Evolutionary conservation across 2,797 vertebrate genomes (phyloP).

Genomic region (Mormyrus hasselquistii): DNA sequence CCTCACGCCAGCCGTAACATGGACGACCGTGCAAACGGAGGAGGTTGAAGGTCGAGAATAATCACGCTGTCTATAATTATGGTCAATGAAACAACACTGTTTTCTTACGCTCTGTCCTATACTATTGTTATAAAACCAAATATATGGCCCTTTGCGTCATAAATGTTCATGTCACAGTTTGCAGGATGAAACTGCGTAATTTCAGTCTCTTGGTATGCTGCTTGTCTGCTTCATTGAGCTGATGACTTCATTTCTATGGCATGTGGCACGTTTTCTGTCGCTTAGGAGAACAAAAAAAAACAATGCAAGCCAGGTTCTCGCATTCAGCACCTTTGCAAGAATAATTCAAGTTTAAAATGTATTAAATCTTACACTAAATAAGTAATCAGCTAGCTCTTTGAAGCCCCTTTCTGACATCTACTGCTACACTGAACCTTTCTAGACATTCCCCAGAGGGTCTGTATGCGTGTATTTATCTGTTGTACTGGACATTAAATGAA

Average conservation of each 20-base stretch:
- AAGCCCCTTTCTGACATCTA: background rate
- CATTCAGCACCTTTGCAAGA: background rate
- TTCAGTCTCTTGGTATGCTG: constrained; percentile 65
- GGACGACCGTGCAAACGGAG: background rate
- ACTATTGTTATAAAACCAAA: background rate
- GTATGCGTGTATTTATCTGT: background rate
- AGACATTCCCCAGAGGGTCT: background rate
- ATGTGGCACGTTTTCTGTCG: constrained; percentile 84
- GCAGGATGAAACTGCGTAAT: background rate
- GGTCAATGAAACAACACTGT: background rate
- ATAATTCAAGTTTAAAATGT: background rate
- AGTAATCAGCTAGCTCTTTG: background rate
- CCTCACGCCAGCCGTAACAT: background rate
- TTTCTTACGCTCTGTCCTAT: background rate
- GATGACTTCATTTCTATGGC: constrained; percentile 89
- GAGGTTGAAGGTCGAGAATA: background rate
- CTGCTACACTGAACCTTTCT: background rate
- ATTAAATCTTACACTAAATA: background rate
- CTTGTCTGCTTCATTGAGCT: constrained; percentile 80
- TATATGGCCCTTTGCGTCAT: background rate
- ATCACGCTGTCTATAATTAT: background rate
- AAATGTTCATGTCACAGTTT: background rate
- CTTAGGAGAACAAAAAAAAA: background rate
- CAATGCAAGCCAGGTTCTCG: background rate
- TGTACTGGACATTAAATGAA: background rate